These are phyloP conservation scores for Julus scandinavius DNA, from an alignment of 2,888 invertebrate species.

Conservation along the genomic window DNA sequence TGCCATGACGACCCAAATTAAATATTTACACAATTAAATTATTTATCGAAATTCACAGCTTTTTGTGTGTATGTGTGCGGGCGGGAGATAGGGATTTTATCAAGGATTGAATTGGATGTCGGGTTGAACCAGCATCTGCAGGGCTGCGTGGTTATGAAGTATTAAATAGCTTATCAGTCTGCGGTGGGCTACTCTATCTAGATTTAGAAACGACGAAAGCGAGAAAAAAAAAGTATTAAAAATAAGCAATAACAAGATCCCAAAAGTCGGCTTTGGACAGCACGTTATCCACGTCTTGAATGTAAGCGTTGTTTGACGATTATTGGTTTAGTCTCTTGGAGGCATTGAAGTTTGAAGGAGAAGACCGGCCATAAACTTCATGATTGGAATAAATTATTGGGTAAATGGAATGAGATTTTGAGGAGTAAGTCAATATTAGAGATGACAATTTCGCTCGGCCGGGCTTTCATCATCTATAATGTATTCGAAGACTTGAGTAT, in stretches of 20 bases:
- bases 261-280: background rate
- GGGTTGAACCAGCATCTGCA: background rate
- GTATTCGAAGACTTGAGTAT: background rate
- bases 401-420: conserved; percentile 18
- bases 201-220: background rate
- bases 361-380: background rate
- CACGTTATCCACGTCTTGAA: background rate
- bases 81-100: background rate
- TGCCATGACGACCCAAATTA: background rate
- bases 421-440: conserved; percentile 6
- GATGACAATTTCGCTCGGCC: conserved; percentile 18
- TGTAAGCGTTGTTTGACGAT: conserved; percentile 10
- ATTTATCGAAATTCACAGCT: conserved; percentile 9
- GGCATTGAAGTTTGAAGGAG: background rate
- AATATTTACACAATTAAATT: conserved; percentile 11
- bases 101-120: background rate
- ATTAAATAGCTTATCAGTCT: background rate
- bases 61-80: background rate
- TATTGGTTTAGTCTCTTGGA: background rate
- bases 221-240: background rate
- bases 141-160: conserved; percentile 1
- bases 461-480: conserved; percentile 18
- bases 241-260: background rate
- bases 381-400: conserved; percentile 18
- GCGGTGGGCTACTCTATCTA: background rate